phyloP scores from a whole-genome alignment of 1,140 invertebrate species.

The Calycopis cecrops region DNA sequence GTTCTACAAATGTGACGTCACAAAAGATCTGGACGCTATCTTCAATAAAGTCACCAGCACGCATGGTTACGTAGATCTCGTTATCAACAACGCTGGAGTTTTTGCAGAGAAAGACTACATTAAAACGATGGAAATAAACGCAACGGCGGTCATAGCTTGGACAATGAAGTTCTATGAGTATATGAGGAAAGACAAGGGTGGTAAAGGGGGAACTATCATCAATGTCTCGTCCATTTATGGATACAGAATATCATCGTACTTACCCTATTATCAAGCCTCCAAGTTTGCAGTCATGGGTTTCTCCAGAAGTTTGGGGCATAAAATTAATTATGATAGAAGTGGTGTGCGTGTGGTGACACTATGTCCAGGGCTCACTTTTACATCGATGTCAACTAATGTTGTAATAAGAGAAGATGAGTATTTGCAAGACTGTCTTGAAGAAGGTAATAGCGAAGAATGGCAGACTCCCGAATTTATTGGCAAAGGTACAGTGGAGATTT shows the following conservation, averaged over 20 bases:
- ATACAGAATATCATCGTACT: slow-evolving; percentile 73
- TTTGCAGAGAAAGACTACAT: slow-evolving; percentile 73
- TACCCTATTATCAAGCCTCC: slow-evolving; percentile 80
- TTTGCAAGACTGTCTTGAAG: not conserved
- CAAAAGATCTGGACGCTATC: slow-evolving; percentile 59
- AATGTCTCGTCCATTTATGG: slow-evolving; percentile 80
- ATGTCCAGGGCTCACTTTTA: slow-evolving; percentile 69
- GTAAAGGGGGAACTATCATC: slow-evolving; percentile 78
- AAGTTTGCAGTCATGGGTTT: slow-evolving; percentile 78
- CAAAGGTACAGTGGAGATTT: slow-evolving; percentile 2
- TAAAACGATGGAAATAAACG: slow-evolving; percentile 47
- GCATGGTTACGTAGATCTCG: slow-evolving; percentile 75
- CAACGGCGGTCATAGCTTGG: slow-evolving; percentile 48
- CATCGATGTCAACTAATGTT: not conserved
- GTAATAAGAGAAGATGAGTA: slow-evolving; percentile 2
- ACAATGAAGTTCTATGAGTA: slow-evolving; percentile 48
- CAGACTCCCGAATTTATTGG: slow-evolving; percentile 2
- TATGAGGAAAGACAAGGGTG: slow-evolving; percentile 78
- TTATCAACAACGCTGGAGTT: slow-evolving; percentile 79
- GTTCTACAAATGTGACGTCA: slow-evolving; percentile 72
- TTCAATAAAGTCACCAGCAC: slow-evolving; percentile 54
- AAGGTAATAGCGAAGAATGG: not conserved
- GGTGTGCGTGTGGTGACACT: slow-evolving; percentile 73
- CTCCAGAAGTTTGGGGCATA: slow-evolving; percentile 70
- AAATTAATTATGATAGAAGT: slow-evolving; percentile 71